These are phyloP conservation scores for Spinus pinus DNA, from an alignment of 2,797 vertebrate species.

Conservation along the genomic window DNA sequence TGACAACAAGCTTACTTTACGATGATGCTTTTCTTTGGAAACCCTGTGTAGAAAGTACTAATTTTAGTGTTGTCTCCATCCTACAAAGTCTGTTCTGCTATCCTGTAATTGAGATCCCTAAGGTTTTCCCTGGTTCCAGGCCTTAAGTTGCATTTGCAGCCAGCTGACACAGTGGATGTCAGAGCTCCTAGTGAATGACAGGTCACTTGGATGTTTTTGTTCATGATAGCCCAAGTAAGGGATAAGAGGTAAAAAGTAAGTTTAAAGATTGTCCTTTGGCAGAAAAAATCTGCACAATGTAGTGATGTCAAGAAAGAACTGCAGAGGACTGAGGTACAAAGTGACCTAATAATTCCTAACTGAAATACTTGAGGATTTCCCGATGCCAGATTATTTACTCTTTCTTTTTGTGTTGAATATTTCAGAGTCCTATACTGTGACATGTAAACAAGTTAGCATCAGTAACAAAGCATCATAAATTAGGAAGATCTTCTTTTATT, in stretches of 20 bases:
- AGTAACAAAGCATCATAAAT: background rate
- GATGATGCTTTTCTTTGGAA: background rate
- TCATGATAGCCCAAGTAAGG: background rate
- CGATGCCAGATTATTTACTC: background rate
- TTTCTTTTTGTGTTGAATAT: background rate
- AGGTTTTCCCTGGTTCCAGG: background rate
- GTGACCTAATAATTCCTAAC: background rate
- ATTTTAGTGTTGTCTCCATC: background rate
- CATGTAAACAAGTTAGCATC: background rate
- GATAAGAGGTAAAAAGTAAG: background rate
- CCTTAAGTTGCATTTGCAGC: background rate
- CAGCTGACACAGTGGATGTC: background rate
- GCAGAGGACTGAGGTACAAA: background rate
- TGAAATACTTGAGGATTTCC: background rate
- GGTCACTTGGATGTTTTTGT: fast-evolving
- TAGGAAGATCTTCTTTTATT: background rate
- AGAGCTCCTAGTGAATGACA: background rate
- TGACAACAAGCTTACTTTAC: background rate
- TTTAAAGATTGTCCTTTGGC: background rate
- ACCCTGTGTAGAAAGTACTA: background rate
- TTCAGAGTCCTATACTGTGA: background rate
- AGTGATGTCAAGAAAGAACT: background rate
- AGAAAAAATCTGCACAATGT: background rate
- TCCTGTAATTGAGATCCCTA: background rate
- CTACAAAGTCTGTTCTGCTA: background rate